Evolutionary conservation across 2,113 vertebrate species (phyloP), one percentile per base, ranked within the genome.

Genomic region (Malurus alboscapulatus): DNA sequence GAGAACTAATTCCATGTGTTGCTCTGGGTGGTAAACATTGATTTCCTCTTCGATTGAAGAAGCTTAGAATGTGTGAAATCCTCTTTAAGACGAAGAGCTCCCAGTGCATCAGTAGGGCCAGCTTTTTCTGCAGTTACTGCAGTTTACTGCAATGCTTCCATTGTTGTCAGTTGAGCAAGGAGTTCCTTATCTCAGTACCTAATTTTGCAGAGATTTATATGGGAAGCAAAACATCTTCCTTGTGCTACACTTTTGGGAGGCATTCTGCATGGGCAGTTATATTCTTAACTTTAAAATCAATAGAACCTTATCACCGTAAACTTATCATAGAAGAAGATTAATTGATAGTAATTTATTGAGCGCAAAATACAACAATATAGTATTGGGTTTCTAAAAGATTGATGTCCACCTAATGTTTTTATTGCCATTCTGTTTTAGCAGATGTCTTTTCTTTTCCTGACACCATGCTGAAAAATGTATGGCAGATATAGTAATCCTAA

Each of bases 11-110:
- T 95, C 90, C 55, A 3, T 81, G 34, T 86, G 82, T 92, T 96
- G 81, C 89, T 95, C 78, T 82, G 92, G 84, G 84, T 88, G 66
- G 74, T 93, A 92, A 94, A 91, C 87, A 91, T 94, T 79, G 93
- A 93, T 95, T 96, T 91, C 66, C 61, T 94, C 54, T 84, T 94
- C 0, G 19, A 84, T 87, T 93, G 88, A 94, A 89, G 84, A 83
- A 80, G 75, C 90, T 88, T 75, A 88, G 68, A 92, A 66, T 69
- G 61, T 91, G 75, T 90, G 87, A 92, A 95, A 96, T 93, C 92
- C 59, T 89, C 87, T 90, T 87, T 59, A 84, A 87, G 30, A 36
- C 0, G 4, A 48, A 86, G 55, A 88, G 67, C 61, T 83, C 19
- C 25, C 25, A 15, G 45, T 71, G 75, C 68, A 34, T 87, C 72